A percentile compares a stretch with the other conserved stretches of the same genome.
Evolutionary conservation across 2,797 vertebrate species (phyloP).

Genomic region (Epinephelus awoara): DNA sequence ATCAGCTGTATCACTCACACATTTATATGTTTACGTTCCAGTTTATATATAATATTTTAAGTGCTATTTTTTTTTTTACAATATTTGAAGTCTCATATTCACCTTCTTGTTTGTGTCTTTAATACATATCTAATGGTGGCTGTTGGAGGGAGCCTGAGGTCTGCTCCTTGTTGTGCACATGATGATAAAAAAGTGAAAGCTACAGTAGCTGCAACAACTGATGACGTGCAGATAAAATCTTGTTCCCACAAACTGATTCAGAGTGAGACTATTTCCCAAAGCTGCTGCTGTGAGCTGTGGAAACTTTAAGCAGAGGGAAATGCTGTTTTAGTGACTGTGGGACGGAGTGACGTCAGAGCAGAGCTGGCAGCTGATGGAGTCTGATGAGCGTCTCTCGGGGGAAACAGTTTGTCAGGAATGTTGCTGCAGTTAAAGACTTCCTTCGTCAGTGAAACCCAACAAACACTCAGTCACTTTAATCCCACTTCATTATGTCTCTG

Average conservation of each 20-base stretch:
- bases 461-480: neutral
- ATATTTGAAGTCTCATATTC: too few species aligned
- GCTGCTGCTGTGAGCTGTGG: neutral
- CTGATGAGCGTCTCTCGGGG: conserved; percentile 44
- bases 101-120: too few species aligned
- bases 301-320: conserved; percentile 4
- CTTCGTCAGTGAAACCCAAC: conserved; percentile 1
- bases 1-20: neutral
- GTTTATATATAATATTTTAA: too few species aligned
- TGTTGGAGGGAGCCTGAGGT: too few species aligned
- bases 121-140: too few species aligned
- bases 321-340: neutral
- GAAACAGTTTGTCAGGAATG: conserved; percentile 61
- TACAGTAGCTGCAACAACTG: neutral
- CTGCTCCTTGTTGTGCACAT: too few species aligned
- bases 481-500: neutral
- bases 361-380: conserved; percentile 37
- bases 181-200: too few species aligned
- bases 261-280: neutral
- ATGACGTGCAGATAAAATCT: too few species aligned
- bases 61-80: too few species aligned
- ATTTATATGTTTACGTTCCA: too few species aligned
- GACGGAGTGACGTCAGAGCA: conserved; percentile 12
- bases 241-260: neutral
- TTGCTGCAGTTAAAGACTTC: conserved; percentile 42